These are phyloP conservation scores for Sebastes alutus DNA, from an alignment of 2,797 vertebrate genomes.

Conservation along the genomic window DNA sequence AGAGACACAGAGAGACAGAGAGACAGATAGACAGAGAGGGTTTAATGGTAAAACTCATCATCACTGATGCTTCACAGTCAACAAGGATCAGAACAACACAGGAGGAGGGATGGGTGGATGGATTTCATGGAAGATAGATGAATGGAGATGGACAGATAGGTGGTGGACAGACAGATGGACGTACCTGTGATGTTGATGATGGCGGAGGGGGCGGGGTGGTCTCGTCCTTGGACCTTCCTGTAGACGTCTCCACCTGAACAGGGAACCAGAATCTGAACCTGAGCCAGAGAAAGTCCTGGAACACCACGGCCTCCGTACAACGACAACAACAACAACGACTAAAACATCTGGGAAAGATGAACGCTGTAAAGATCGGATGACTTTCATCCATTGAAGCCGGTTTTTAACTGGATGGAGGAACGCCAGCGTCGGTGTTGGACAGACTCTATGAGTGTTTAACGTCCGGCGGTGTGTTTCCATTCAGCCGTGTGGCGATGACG, in stretches of 20 bases:
- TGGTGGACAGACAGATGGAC: background rate
- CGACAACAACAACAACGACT: background rate
- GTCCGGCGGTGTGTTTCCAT: too few species aligned
- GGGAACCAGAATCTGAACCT: constrained; percentile 3
- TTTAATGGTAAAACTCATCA: background rate
- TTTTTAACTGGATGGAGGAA: background rate
- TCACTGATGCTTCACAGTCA: background rate
- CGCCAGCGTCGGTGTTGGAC: too few species aligned
- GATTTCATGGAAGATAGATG: background rate
- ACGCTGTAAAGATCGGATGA: background rate
- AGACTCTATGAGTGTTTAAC: too few species aligned
- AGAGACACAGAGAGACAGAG: background rate
- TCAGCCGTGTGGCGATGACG: too few species aligned
- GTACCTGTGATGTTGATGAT: constrained; percentile 91
- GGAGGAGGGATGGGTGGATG: background rate
- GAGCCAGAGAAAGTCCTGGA: background rate
- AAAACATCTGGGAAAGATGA: too few species aligned
- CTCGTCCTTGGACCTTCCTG: constrained; percentile 94
- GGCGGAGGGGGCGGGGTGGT: constrained; percentile 82
- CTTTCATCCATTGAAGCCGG: background rate
- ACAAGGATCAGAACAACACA: too few species aligned
- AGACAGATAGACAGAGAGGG: background rate
- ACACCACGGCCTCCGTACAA: background rate
- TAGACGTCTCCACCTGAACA: constrained; percentile 89
- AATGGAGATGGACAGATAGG: background rate